Conservation (phyloP, 2,888 invertebrate genomes). For the Euplexia lucipara region DNA sequence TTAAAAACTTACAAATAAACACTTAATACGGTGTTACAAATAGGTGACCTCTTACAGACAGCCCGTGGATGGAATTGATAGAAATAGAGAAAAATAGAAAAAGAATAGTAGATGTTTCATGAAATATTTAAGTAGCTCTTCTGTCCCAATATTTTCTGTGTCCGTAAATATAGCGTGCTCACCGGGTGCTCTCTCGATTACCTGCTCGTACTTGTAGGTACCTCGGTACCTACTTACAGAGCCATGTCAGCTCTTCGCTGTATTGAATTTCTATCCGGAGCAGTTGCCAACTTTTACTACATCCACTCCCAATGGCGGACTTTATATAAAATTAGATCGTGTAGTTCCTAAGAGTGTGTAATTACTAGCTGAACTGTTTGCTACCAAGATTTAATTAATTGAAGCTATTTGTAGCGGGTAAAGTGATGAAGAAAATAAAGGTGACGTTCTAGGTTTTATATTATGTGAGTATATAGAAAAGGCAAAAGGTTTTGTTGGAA, state of each 20-base stretch:
- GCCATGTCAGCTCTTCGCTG: constrained; percentile 49
- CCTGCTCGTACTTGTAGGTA: constrained; percentile 31
- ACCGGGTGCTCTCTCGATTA: constrained; percentile 48
- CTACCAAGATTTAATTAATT: constrained; percentile 17
- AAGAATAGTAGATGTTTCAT: no score
- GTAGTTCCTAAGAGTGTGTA: constrained; percentile 9
- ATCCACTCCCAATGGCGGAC: constrained; percentile 18
- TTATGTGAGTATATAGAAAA: background rate
- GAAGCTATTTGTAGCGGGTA: background rate
- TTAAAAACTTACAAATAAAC: no score
- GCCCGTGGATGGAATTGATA: no score
- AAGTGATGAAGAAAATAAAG: background rate
- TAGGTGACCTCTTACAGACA: no score
- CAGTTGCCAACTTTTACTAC: constrained; percentile 53
- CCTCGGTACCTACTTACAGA: constrained; percentile 25
- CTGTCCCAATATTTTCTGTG: constrained; percentile 10
- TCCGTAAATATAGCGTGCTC: constrained; percentile 31
- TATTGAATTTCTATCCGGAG: constrained; percentile 51
- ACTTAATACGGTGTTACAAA: no score
- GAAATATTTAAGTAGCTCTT: constrained; percentile 19
- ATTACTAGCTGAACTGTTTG: constrained; percentile 5
- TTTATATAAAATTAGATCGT: constrained; percentile 35
- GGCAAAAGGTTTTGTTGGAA: constrained; percentile 4
- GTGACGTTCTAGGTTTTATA: background rate
- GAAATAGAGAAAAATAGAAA: no score